phyloP scores from a whole-genome alignment of 2,797 vertebrate species.

The Melanotaenia parkinsoni region DNA sequence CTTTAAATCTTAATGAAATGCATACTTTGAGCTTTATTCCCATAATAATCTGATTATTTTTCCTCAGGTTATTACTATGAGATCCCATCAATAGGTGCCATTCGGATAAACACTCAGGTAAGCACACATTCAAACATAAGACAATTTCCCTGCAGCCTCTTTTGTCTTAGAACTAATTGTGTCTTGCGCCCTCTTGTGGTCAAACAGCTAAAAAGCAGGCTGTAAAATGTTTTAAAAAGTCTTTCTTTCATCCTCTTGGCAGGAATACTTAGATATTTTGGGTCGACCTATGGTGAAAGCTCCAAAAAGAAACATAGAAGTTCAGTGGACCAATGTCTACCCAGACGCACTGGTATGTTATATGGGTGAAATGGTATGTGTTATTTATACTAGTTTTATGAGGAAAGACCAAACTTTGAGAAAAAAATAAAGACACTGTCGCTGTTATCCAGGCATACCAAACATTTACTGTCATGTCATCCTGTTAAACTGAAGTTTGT shows the following conservation, averaged over 20 bases:
- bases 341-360: constrained; percentile 92
- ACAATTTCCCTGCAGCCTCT: background rate
- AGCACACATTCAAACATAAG: background rate
- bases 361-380: background rate
- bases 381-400: background rate
- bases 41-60: constrained; percentile 7
- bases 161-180: constrained; percentile 9
- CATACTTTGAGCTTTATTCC: background rate
- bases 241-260: constrained; percentile 3
- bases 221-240: background rate
- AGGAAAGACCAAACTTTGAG: background rate
- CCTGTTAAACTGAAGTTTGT: constrained; percentile 34
- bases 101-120: constrained; percentile 92
- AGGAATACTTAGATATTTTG: constrained; percentile 98
- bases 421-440: background rate
- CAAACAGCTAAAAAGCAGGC: constrained; percentile 1
- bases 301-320: constrained; percentile 88
- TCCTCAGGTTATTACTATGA: constrained; percentile 96
- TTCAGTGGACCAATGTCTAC: constrained; percentile 99
- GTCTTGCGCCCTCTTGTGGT: constrained; percentile 65
- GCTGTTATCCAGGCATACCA: background rate
- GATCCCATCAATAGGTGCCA: constrained; percentile 98
- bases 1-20: background rate
- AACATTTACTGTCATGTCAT: constrained; percentile 25
- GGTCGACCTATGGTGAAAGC: constrained; percentile 97